These are phyloP conservation scores for Lamellibrachia columna DNA, from an alignment of 2,888 invertebrate species.

Conservation along the genomic window DNA sequence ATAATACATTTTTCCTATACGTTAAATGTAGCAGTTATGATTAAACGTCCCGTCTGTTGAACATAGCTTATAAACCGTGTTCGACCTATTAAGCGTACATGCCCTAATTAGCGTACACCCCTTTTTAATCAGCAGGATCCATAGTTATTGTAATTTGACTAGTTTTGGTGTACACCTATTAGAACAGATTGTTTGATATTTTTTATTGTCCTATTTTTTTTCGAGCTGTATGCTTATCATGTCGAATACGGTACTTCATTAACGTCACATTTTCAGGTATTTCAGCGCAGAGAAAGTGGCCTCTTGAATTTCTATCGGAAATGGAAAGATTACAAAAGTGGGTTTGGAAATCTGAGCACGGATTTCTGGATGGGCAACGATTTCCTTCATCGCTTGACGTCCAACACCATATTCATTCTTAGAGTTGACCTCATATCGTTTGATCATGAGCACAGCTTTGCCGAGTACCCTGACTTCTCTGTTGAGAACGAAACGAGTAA, in stretches of 20 bases:
- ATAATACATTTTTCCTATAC: no score
- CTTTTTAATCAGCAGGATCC: no score
- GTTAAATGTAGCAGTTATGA: no score
- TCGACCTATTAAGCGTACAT: no score
- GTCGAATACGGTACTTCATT: not conserved
- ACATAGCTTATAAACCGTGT: no score
- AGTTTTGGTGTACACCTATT: no score
- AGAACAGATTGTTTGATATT: no score
- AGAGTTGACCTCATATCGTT: not conserved
- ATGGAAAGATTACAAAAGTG: slow-evolving; percentile 81
- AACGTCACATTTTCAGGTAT: slow-evolving; percentile 63
- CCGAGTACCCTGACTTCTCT: not conserved
- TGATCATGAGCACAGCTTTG: not conserved
- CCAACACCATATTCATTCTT: not conserved
- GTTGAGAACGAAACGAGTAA: not conserved
- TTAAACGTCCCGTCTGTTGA: no score
- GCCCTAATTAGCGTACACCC: no score
- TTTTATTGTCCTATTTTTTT: no score
- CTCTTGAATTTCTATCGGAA: slow-evolving; percentile 81
- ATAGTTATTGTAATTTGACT: no score
- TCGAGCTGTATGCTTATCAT: no score
- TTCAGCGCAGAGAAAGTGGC: slow-evolving; percentile 83
- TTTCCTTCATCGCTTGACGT: not conserved
- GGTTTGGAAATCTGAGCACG: slow-evolving; percentile 78
- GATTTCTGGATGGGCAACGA: slow-evolving; percentile 83